Evolutionary conservation across 2,797 vertebrate species (phyloP), one percentile per base, ranked within the genome.

Genomic region (Ctenochaetus hawaiiensis): DNA sequence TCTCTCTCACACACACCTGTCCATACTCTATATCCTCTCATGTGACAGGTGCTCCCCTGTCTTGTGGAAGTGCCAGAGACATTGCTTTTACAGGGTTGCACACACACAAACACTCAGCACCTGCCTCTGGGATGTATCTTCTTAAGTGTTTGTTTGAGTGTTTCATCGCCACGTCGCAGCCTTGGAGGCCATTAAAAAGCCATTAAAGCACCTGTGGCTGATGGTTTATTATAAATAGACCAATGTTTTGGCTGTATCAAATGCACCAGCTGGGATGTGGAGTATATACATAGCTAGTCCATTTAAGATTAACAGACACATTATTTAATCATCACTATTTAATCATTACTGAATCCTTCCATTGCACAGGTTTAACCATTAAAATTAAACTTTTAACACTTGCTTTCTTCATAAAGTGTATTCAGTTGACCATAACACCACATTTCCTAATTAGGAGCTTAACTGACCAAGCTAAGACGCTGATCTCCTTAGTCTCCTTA

Each of bases 141-240:
- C 81, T 72, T 58, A 83, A 85, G 84, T 75, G 84, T 77, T 82
- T 3, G 26, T 72, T 78, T 56, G 58, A 76, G 80, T 72, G 76
- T 83, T 77, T 87, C 80, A 56, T 61, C 80, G 85, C 71, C 77
- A 71, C 77, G 26, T 74, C 11, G 11, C 70, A 64, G 75, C 61
- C 65, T 76, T 62, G 41, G 66, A 79, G 60, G 83, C 80, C 80
- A 84, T 91, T 89, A 91, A 87, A 90, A 87, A 84, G 63, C 73
- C 75, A 84, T 89, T 85, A 81, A 69, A 84, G 82, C 88, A 92
- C 85, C 88, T 85, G 90, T 68, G 78, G 60, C 77, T 70, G 67
- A 85, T 78, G 72, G 67, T 84, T 91, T 89, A 78, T 87, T 89
- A 89, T 85, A 90, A 90, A 87, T 86, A 92, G 87, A 86, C 75